Base-by-base conservation (phyloP, 1,140 invertebrate species). In the Coboldia fuscipes region DNA sequence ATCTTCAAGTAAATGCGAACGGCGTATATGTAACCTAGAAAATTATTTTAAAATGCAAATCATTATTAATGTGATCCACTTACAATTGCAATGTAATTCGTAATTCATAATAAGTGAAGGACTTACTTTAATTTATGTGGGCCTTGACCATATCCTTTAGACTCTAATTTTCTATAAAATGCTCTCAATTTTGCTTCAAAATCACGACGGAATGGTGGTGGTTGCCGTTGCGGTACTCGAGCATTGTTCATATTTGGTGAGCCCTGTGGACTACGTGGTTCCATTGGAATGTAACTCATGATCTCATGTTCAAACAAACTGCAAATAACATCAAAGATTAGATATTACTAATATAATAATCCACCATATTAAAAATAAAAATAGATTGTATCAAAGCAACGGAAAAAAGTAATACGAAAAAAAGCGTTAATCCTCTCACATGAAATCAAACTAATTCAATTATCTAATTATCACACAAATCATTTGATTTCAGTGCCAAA, bases 281-380 rank as follows among this genome's bases (percentile, higher is more conserved):
- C 69, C 35, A 78, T 75, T 39, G 88, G 88, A 47, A 93, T 81
- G 60, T 92, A 93, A 35, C 84, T 89, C 86, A 93, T 93, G 47
- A 96, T 93, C 66, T 96, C 89, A 68, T 93, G 83, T 56, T 96
- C 88, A 65, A 93, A 94, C 44, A 93, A 70, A 66, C 86, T 92
- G 66, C 21, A 72, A 68, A 31, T 30, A 38, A 9, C n/a, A n/a
- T n/a, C n/a, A n/a, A n/a, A 31, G n/a, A 20, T n/a, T n/a, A n/a
- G n/a, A n/a, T n/a, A n/a, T n/a, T n/a, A n/a, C n/a, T n/a, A n/a
- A n/a, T n/a, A n/a, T n/a, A n/a, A n/a, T n/a, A n/a, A n/a, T n/a
- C n/a, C n/a, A n/a, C n/a, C n/a, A n/a, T n/a, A n/a, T n/a, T n/a
- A n/a, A n/a, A n/a, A n/a, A n/a, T n/a, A n/a, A n/a, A n/a, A n/a